These are phyloP conservation scores for Clarias fuscus DNA, from an alignment of 2,797 vertebrate species.

Conservation along the genomic window DNA sequence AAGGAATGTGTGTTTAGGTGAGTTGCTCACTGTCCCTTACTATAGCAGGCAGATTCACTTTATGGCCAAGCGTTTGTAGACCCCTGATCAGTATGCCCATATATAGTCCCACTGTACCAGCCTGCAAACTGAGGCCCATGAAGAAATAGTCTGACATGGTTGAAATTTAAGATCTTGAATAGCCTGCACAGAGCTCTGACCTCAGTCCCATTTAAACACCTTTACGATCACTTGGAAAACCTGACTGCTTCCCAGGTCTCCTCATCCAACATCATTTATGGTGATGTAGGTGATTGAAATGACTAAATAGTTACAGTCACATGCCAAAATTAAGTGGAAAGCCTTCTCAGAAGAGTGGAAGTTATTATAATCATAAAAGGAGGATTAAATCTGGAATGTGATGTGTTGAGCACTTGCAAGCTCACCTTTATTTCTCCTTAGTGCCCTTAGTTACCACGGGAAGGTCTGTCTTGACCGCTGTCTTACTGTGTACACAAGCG, in stretches of 20 bases:
- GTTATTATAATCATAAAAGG: neutral
- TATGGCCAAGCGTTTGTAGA: neutral
- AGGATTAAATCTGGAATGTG: neutral
- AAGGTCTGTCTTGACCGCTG: neutral
- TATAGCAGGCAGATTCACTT: neutral
- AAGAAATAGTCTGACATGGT: neutral
- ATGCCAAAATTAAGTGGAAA: neutral
- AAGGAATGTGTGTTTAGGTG: neutral
- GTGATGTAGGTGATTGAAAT: too few relatives aligned
- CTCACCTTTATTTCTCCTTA: neutral
- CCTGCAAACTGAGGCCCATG: neutral
- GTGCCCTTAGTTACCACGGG: neutral
- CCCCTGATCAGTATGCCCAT: neutral
- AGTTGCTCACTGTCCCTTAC: neutral
- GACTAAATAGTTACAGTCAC: neutral
- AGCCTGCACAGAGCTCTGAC: neutral
- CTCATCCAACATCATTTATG: neutral
- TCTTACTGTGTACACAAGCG: neutral
- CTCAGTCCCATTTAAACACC: neutral
- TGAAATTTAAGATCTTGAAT: neutral
- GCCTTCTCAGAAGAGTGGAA: neutral
- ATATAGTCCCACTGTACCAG: neutral
- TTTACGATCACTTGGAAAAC: neutral
- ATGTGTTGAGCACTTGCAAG: neutral
- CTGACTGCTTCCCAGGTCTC: neutral